Conservation (phyloP, 2,888 invertebrate species). For the Heliconius aoede region DNA sequence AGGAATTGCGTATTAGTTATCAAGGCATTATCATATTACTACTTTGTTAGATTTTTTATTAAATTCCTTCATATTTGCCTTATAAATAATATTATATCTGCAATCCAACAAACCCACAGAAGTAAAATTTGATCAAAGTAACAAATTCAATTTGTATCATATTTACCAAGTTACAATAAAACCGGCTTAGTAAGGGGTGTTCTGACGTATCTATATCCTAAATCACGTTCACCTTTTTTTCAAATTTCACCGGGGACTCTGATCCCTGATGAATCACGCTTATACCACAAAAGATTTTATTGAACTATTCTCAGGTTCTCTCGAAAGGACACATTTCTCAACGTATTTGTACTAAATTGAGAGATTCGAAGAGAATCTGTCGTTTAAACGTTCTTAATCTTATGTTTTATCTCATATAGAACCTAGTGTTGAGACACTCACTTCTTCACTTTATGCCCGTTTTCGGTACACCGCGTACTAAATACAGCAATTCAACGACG, state of each 20-base stretch:
- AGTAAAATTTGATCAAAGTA: neutral
- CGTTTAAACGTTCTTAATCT: neutral
- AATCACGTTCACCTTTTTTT: constrained; percentile 21
- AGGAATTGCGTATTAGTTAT: too few relatives aligned
- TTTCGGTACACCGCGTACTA: too few relatives aligned
- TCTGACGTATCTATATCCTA: constrained; percentile 12
- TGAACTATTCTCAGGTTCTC: neutral
- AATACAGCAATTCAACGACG: too few relatives aligned
- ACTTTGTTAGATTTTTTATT: too few relatives aligned
- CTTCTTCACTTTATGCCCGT: too few relatives aligned
- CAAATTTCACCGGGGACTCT: constrained; percentile 11
- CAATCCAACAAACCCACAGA: neutral
- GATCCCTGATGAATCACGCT: constrained; percentile 19
- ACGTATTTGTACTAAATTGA: constrained; percentile 1
- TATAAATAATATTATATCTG: too few relatives aligned
- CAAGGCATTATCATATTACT: too few relatives aligned
- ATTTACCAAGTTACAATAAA: constrained; percentile 14
- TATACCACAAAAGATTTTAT: constrained; percentile 21
- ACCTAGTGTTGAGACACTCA: too few relatives aligned
- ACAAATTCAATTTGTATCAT: neutral
- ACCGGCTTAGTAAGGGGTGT: neutral
- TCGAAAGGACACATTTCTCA: neutral
- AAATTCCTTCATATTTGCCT: too few relatives aligned
- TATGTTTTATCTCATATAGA: too few relatives aligned
- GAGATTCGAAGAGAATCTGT: neutral